These are phyloP conservation scores for Hydrophis major DNA, from an alignment of 2,797 vertebrate species.

Conservation along the genomic window DNA sequence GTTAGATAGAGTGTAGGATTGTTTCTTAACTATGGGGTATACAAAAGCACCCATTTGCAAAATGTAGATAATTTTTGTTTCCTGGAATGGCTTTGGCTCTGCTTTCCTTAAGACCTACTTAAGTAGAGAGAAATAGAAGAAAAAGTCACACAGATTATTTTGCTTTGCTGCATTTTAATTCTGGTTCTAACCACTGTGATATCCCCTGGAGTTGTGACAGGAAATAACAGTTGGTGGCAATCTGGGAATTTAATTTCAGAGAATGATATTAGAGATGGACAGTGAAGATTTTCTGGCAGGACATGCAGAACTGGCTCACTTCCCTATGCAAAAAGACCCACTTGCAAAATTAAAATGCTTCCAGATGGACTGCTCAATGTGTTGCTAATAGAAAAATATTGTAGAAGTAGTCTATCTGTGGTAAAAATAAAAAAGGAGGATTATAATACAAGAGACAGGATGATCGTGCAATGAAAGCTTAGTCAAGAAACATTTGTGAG, in stretches of 20 bases:
- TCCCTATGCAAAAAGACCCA: not conserved
- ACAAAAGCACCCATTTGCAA: no score
- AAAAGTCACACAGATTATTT: not conserved
- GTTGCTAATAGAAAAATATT: not conserved
- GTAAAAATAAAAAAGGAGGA: not conserved
- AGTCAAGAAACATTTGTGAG: not conserved
- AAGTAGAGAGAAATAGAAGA: not conserved
- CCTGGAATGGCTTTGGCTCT: not conserved
- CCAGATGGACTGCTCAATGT: not conserved
- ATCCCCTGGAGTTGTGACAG: not conserved
- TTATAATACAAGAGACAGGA: not conserved
- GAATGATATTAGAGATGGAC: not conserved
- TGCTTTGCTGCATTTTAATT: not conserved
- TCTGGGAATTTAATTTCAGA: not conserved
- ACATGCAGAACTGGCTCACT: not conserved
- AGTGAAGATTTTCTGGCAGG: not conserved
- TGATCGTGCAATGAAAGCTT: not conserved
- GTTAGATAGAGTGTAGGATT: not conserved
- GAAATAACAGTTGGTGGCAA: not conserved
- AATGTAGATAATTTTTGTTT: not conserved
- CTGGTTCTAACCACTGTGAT: not conserved
- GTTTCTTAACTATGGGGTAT: not conserved
- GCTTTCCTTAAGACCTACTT: not conserved
- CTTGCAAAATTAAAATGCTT: not conserved
- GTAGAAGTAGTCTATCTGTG: not conserved